Evolutionary conservation across 2,797 vertebrate species (phyloP), one percentile per base, ranked within the genome.

Genomic region (Scyliorhinus canicula): DNA sequence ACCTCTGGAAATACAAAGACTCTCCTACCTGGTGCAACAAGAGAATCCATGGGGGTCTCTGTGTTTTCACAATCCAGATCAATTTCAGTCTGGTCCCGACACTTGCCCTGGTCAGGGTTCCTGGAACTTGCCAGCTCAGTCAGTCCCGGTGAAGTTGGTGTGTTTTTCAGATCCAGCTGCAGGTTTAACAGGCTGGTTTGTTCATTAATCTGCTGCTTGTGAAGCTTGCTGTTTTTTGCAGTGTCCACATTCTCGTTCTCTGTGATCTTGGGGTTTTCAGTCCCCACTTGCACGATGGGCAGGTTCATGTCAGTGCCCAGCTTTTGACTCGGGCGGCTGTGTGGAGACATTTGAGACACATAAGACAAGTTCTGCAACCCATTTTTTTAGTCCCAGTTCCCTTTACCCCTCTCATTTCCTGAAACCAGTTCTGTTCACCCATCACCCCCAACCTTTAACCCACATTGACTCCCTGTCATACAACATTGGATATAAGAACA

Each of bases 21-120:
- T 60, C 60, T 40, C 60, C 88, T 91, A 94, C 93, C 93, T 94
- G 93, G 67, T 21, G 67, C 47, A 16, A 94, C 93, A 16, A 94
- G 65, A 11, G 93, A 94, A 74, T 94, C 93, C 93, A 94, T 94
- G 44, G 93, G 93, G 67, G 67, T 94, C 67, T 94, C 65, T 9
- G 93, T 52, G 67, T 74, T 55, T n/a, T 50, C 93, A 5, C 44
- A 31, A 47, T 94, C 93, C 31, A 94, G 2, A 50, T 94, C 93
- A 4, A 94, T 71, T 16, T 69, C 93, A 3, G 93, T 94, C 31
- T 94, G 93, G 1, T 74, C 65, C 47, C 14, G 93, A 26, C 44
- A 8, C 93, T 52, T 94, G 2, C 52, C 93, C 50, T 7, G 65
- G 0, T 52, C 28, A 0, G 31, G 28, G 57, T 91, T 63, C 57